Base-by-base conservation (phyloP, 2,888 invertebrate species). In the Perithous albicinctus region DNA sequence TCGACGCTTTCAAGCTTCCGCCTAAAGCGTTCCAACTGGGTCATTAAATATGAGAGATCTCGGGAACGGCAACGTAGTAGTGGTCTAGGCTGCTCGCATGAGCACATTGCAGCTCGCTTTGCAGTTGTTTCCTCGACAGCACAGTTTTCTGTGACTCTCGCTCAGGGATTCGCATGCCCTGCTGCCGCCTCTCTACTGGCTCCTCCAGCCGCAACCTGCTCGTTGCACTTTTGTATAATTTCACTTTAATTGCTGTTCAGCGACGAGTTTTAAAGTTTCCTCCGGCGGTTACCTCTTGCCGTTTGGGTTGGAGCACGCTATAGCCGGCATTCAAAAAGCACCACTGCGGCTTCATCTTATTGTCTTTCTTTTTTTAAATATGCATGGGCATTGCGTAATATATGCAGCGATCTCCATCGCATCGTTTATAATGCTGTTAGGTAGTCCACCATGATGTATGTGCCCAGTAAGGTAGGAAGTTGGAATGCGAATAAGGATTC, bases 11-110 rank as follows among this genome's bases (percentile, higher is more conserved):
- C 83, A 87, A 86, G 88, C 86, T 86, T 87, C 77, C 83, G 87
- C 87, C 85, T 70, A 87, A 84, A 88, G 87, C 86, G 80, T 85
- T 86, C 87, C 88, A 88, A 87, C 86, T 86, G 86, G 86, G 87
- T 90, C 88, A 89, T 90, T 90, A 90, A 90, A 90, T 89, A 90
- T 88, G 87, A 90, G 86, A 89, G 86, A 89, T 89, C 87, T 87
- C 86, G 85, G 43, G 51, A 69, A 67, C 35, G 61, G 51, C 66
- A 18, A 48, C 61, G 43, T 43, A 76, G 54, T 63, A 35, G 78
- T 29, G 67, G 76, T 72, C 61, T 59, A 61, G 54, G 75, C 20
- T 56, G 8, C 4, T n/a, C 8, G 64, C 43, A n/a, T 35, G 59
- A 64, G 48, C 67, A 61, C 56, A 69, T 32, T 29, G 64, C 70